These are phyloP conservation scores for Mesembrinibis cayennensis DNA, from an alignment of 2,113 vertebrate species.

Conservation along the genomic window DNA sequence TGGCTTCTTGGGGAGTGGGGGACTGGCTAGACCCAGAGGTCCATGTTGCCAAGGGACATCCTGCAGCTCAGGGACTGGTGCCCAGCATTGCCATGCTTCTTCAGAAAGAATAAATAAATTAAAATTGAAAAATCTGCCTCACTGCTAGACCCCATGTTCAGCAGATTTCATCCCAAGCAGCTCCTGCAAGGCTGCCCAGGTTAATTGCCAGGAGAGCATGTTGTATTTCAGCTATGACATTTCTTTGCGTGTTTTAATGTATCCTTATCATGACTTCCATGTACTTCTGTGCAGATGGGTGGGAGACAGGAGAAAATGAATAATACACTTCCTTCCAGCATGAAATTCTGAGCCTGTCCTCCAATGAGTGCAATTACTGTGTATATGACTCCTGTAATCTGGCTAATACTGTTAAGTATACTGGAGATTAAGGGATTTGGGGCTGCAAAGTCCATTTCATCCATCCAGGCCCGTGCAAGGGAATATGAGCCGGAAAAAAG, in stretches of 20 bases:
- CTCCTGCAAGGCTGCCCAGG: background rate
- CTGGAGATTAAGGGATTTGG: conserved; percentile 62
- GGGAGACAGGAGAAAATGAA: conserved; percentile 14
- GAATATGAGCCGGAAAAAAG: background rate
- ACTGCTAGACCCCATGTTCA: background rate
- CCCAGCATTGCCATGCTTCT: background rate
- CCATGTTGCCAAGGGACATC: background rate
- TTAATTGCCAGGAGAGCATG: background rate
- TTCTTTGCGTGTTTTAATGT: background rate
- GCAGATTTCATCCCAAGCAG: background rate
- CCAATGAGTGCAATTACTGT: conserved; percentile 26
- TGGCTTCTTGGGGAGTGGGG: background rate
- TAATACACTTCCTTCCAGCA: background rate
- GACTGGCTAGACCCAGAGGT: background rate
- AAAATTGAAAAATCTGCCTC: background rate
- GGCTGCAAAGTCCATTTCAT: conserved; percentile 40
- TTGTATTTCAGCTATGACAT: background rate
- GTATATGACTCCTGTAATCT: conserved; percentile 49
- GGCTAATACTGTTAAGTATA: conserved; percentile 60
- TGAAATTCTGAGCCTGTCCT: conserved; percentile 16
- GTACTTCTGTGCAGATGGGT: background rate
- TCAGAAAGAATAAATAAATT: background rate
- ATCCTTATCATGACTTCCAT: background rate
- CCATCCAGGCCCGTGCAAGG: background rate
- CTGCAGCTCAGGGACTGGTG: rapidly evolving